Evolutionary conservation across 2,888 invertebrate genomes (phyloP), one percentile per base, ranked within the genome.

Genomic region (Taphrorychus bicolor): DNA sequence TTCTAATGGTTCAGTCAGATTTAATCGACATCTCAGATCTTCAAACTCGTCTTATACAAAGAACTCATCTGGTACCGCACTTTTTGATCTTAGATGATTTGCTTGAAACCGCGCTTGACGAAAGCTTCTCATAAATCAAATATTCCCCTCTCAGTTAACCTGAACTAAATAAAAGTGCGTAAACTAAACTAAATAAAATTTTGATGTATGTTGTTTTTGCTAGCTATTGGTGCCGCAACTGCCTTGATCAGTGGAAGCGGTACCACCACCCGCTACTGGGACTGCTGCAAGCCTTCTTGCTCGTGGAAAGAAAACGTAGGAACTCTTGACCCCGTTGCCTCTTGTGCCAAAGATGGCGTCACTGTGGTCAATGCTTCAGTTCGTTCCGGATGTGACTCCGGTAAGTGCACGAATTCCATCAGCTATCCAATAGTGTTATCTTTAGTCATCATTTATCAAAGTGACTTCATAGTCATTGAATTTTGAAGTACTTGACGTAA

Each of bases 181-280:
- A n/a, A n/a, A n/a, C n/a, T n/a, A n/a, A n/a, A n/a, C n/a, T n/a
- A n/a, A n/a, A n/a, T n/a, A n/a, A n/a, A n/a, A n/a, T n/a, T n/a
- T n/a, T n/a, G n/a, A n/a, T n/a, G n/a, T 32, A 32, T 32, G 7
- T 32, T 32, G 9, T 11, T 1, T 32, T 32, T 32, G 1, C 11
- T 3, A 57, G 63, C 57, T 9, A 14, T 59, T 16, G 54, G 59
- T n/a, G 42, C 2, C 5, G 59, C 48, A 9, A 5, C 5, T n/a
- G 48, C 48, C 41, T 66, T 57, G n/a, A 23, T 70, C 7, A 70
- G 56, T 45, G 73, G 73, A 11, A n/a, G 42, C 32, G 72, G 71
- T n/a, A 72, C 53, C 3, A 72, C 73, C n/a, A 73, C 73, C 11
- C 63, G 72, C 17, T 73, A 73, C 51, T 73, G 73, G 73, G 72